Evolutionary conservation across 2,888 invertebrate species (phyloP).

Genomic region (Noctua pronuba): DNA sequence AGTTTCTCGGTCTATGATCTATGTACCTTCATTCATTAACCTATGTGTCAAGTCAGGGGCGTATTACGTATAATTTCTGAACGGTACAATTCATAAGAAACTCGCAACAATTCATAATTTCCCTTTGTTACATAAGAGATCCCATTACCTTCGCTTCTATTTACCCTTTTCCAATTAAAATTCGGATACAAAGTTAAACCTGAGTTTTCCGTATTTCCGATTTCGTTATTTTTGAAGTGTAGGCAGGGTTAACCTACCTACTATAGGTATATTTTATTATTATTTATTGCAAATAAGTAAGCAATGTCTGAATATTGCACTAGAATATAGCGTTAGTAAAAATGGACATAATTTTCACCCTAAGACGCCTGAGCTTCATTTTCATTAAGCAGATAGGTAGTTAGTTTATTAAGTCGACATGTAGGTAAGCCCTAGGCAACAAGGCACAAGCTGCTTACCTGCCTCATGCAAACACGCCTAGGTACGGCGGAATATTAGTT

Average conservation of each 20-base stretch:
- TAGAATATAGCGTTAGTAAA: background rate
- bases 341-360: background rate
- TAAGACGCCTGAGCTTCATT: background rate
- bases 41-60: background rate
- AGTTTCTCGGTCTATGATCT: too few relatives aligned
- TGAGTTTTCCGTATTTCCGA: slow-evolving; percentile 12
- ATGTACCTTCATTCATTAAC: background rate
- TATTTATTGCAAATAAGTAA: too few relatives aligned
- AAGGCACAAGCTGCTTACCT: background rate
- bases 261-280: too few relatives aligned
- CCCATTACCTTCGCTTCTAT: slow-evolving; percentile 14
- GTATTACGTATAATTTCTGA: background rate
- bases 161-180: slow-evolving; percentile 12
- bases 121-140: slow-evolving; percentile 14
- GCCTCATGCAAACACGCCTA: background rate
- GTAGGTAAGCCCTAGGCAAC: background rate
- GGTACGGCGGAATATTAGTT: background rate
- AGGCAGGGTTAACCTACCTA: background rate
- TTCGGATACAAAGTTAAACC: background rate
- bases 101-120: slow-evolving; percentile 10
- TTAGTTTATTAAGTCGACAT: background rate
- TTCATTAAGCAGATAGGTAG: background rate
- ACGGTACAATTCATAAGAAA: background rate
- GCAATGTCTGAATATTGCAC: background rate
- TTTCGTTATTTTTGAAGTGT: background rate